Base-by-base conservation (phyloP, 2,888 invertebrate genomes). In the Temnothorax ravouxi region DNA sequence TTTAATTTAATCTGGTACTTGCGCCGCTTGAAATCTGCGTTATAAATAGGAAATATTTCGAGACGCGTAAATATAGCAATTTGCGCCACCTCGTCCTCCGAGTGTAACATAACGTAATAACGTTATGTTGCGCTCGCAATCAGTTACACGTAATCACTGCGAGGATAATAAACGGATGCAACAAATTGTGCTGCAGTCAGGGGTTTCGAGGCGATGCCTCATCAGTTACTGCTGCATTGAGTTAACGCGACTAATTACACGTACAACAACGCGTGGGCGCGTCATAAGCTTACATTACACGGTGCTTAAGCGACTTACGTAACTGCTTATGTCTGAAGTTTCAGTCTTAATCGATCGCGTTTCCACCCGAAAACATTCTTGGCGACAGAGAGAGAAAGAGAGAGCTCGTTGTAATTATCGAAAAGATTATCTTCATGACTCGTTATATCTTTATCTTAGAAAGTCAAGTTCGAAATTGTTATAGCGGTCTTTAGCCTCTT, bases 391-490 rank as follows among this genome's bases (percentile, higher is more conserved):
- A 66, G 66, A 5, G 21, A 9, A 29, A 3, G n/a, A 56, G 29
- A 56, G 54, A 66, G 67, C 3, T 75, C 41, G 79, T 67, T 59
- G 80, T 50, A 83, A 71, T 83, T 83, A 75, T 67, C 64, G 61
- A 67, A 76, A 86, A 88, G 84, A 89, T 88, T 84, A 75, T 66
- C 50, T 41, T 44, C 52, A 18, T 11, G 21, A 72, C 62, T 81
- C 77, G 83, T 88, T 88, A 88, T 77, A 88, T 77, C 75, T 67
- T 47, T 29, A 29, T 56, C 59, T 74, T 29, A 38, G 52, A 67
- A 59, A 66, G 25, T 71, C 41, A 11, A 75, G 64, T 13, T 64
- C 25, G n/a, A 56, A 72, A 79, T 13, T 9, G 44, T 59, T 72
- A 18, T 34, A 25, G n/a, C 44, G 21, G 29, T 18, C 2, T 54